Evolutionary conservation across 2,113 vertebrate genomes (phyloP), one percentile per base, ranked within the genome.

Genomic region (Channa maculata): DNA sequence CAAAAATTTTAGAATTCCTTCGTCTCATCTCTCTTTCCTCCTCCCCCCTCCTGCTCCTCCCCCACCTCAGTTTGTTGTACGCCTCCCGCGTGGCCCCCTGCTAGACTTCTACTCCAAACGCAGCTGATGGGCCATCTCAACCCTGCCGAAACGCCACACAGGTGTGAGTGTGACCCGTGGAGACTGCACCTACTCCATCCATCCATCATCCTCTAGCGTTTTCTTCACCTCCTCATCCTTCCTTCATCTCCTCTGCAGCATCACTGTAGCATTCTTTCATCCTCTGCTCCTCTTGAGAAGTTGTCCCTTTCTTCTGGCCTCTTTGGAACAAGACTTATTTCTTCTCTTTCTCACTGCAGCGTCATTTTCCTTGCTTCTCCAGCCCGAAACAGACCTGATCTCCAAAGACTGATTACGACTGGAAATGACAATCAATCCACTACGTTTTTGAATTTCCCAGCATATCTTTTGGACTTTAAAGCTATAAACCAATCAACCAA

Each of bases 21-120:
- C 95, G 83, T 90, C 92, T 94, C 71, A 89, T 89, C 49, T 88
- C 75, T 88, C 81, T 89, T 81, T 86, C 90, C 89, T 84, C 87
- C 52, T n/a, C 24, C 24, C 24, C 73, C 84, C 44, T 11, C 65
- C 64, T 13, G 24, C 61, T 9, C 46, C 66, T 2, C 38, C 11
- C 34, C 34, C 74, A n/a, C 72, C 79, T 79, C 83, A 92, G 90
- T 92, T 90, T 91, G 89, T 89, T 89, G 86, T 87, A 84, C 90
- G 90, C 95, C 95, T 96, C 93, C 95, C 96, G 86, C 96, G 96
- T 93, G 96, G 97, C 95, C 96, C 97, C 96, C 94, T 98, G 95
- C 96, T 96, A 91, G 95, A 97, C 96, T 96, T 94, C 96, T 96
- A 94, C 94, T 91, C 70, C 93, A 92, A 95, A 94, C 96, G 95